A percentile compares a stretch with the other conserved stretches of the same genome.
Evolutionary conservation across 1,140 invertebrate genomes (phyloP).

Genomic region (Drosophila leontia): DNA sequence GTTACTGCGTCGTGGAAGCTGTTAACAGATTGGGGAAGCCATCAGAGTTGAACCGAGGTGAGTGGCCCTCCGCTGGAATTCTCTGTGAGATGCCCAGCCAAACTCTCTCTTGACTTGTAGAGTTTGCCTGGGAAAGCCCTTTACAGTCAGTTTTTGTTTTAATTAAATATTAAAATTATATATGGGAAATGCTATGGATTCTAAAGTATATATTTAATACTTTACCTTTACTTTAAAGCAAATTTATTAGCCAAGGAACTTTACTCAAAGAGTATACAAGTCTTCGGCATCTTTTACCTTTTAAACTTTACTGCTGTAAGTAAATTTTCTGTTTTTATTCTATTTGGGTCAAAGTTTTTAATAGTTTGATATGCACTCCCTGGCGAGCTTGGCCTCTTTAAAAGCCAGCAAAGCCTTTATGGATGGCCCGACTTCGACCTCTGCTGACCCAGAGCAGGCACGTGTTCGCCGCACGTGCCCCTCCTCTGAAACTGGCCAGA

Average conservation of each 20-base stretch:
- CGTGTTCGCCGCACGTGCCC: constrained; percentile 36
- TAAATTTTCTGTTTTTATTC: constrained; percentile 76
- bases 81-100: too few species aligned
- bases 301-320: constrained; percentile 27
- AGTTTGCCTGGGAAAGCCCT: constrained; percentile 11
- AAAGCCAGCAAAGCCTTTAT: constrained; percentile 40
- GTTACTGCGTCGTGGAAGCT: constrained; percentile 11
- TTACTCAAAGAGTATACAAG: background rate
- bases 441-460: constrained; percentile 35
- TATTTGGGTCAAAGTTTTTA: constrained; percentile 81
- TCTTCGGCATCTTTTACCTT: background rate
- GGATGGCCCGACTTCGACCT: constrained; percentile 39
- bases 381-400: constrained; percentile 8
- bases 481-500: constrained; percentile 23
- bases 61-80: background rate
- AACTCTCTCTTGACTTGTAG: background rate
- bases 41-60: constrained; percentile 4
- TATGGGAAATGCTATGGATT: background rate
- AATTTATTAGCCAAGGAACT: background rate
- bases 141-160: background rate
- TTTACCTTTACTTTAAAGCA: background rate
- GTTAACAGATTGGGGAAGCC: constrained; percentile 35
- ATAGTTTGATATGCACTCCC: constrained; percentile 66
- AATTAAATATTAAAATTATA: background rate
- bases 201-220: background rate